phyloP scores from a whole-genome alignment of 2,888 invertebrate genomes.

The Cryptocheilus praepositus region DNA sequence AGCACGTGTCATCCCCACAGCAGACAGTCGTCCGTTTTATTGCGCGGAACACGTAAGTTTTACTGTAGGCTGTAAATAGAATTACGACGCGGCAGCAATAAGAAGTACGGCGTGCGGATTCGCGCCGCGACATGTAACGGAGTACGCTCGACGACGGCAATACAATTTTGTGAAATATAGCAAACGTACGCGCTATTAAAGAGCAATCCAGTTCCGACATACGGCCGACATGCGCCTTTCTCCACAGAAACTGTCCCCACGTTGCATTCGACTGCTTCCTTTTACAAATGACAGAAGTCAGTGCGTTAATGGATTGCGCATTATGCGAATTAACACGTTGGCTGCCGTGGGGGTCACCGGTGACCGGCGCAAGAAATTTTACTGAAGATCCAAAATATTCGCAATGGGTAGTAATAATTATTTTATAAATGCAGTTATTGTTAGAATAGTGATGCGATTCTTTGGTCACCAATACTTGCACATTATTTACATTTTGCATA shows the following conservation, averaged over 20 bases:
- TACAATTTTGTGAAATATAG: background rate
- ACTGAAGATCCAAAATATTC: too few species aligned
- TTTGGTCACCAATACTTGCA: too few species aligned
- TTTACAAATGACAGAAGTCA: background rate
- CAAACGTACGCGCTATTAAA: too few species aligned
- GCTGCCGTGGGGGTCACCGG: too few species aligned
- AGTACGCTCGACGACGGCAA: background rate
- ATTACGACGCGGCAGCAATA: constrained; percentile 17
- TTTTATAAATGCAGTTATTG: too few species aligned
- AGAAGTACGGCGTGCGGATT: background rate
- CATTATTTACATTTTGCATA: too few species aligned
- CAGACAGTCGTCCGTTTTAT: constrained; percentile 14
- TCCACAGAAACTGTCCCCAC: too few species aligned
- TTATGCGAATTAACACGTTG: constrained; percentile 4
- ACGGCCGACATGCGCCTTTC: too few species aligned
- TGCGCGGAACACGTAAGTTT: constrained; percentile 26
- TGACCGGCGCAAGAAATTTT: constrained; percentile 10
- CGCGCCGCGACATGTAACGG: background rate
- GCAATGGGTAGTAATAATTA: too few species aligned
- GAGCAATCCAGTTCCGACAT: too few species aligned
- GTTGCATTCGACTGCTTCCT: too few species aligned
- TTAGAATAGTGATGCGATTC: too few species aligned
- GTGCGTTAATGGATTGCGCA: background rate
- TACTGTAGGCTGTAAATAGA: constrained; percentile 29
- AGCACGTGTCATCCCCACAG: constrained; percentile 27